Conservation (phyloP, 2,888 invertebrate species). For the Bombylius discolor region DNA sequence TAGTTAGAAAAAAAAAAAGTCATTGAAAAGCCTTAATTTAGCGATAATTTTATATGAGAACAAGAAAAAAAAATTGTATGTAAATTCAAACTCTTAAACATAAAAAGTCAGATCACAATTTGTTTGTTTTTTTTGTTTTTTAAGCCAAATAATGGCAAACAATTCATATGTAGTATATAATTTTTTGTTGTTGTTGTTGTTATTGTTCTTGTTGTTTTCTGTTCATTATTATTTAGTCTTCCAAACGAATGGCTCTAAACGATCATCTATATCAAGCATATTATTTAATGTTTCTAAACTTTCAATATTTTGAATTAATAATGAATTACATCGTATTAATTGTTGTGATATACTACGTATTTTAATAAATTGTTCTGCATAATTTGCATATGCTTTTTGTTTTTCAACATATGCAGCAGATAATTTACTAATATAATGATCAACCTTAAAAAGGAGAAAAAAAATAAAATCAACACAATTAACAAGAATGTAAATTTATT, state of each 20-base stretch:
- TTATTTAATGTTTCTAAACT: conserved; percentile 76
- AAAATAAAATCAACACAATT: neutral
- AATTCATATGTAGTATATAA: no score
- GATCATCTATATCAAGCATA: conserved; percentile 64
- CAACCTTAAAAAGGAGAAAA: conserved; percentile 41
- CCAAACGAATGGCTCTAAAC: conserved; percentile 52
- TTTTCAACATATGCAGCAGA: conserved; percentile 59
- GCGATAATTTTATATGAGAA: no score
- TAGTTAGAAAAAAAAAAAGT: no score
- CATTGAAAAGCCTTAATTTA: no score
- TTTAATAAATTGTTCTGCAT: conserved; percentile 72
- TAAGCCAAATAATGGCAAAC: no score
- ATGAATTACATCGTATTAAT: conserved; percentile 64
- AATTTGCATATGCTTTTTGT: conserved; percentile 71
- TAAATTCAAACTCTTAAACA: no score
- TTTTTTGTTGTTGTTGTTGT: no score
- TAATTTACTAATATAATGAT: conserved; percentile 56
- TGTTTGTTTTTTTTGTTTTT: no score
- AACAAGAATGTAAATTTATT: neutral
- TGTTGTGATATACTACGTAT: conserved; percentile 74
- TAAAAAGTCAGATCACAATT: no score
- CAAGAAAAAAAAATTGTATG: no score
- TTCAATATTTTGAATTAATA: conserved; percentile 72
- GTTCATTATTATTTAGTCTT: neutral
- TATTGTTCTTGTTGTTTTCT: no score